phyloP scores from a whole-genome alignment of 2,888 invertebrate genomes.

The Hydroisotoma schaefferi region DNA sequence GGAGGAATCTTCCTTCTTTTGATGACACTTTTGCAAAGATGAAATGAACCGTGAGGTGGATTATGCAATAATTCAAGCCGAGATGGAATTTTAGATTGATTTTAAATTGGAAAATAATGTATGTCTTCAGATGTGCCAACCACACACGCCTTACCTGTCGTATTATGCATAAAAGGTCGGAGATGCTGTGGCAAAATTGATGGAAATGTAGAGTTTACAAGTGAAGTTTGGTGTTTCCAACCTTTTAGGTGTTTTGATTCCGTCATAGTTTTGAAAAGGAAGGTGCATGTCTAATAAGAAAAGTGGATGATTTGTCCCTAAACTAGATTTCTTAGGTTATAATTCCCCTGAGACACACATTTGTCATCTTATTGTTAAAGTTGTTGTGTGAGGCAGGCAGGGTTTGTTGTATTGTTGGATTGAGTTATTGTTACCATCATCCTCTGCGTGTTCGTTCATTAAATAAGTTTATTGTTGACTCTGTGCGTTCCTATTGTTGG shows the following conservation, averaged over 20 bases:
- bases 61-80: neutral
- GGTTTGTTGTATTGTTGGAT: neutral
- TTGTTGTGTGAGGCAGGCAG: neutral
- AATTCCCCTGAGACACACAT: neutral
- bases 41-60: neutral
- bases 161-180: too few relatives aligned
- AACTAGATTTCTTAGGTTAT: constrained; percentile 17
- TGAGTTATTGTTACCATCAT: constrained; percentile 3
- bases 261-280: neutral
- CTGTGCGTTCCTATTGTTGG: too few relatives aligned
- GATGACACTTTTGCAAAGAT: neutral
- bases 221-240: too few relatives aligned
- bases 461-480: too few relatives aligned
- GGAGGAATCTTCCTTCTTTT: neutral
- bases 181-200: too few relatives aligned
- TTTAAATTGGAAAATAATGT: neutral
- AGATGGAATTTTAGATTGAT: neutral
- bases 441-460: too few relatives aligned
- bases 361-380: constrained; percentile 3
- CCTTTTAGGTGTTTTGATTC: neutral
- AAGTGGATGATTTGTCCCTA: constrained; percentile 17
- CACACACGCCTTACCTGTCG: neutral
- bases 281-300: constrained; percentile 13
- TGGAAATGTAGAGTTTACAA: too few relatives aligned
- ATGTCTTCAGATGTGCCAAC: neutral